Percentiles rank a stretch among this genome's conserved stretches.
phyloP scores from a whole-genome alignment of 2,113 vertebrate genomes.

The Vulpes lagopus region DNA sequence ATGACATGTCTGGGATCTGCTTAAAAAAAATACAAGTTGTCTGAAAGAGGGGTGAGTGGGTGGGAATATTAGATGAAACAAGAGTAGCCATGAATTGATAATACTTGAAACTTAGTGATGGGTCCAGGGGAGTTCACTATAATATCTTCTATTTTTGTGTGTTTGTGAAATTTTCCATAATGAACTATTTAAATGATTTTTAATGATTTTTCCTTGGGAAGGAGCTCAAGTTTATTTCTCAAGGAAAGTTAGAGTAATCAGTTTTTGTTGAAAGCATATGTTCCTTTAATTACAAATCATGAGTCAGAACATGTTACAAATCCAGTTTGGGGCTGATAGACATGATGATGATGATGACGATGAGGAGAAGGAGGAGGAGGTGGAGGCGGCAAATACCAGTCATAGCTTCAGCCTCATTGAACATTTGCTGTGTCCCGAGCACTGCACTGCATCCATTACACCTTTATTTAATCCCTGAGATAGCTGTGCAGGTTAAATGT shows the following conservation, averaged over 20 bases:
- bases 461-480: background rate
- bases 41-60: background rate
- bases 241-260: background rate
- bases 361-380: background rate
- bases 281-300: constrained; percentile 15
- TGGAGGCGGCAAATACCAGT: background rate
- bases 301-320: background rate
- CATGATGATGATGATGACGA: too few relatives aligned
- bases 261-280: background rate
- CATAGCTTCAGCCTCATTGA: background rate
- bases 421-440: background rate
- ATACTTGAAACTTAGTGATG: background rate
- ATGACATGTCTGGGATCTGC: background rate
- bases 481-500: background rate
- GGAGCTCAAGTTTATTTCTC: background rate
- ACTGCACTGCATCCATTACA: background rate
- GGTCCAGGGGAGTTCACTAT: background rate
- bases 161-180: background rate
- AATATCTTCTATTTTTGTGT: background rate
- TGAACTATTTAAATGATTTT: background rate
- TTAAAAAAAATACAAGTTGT: background rate
- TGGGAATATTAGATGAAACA: background rate
- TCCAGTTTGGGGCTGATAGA: background rate
- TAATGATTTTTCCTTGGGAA: constrained; percentile 17
- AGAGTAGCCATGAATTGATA: background rate